phyloP scores from a whole-genome alignment of 2,797 vertebrate genomes.

The Amphiprion clarkii region DNA sequence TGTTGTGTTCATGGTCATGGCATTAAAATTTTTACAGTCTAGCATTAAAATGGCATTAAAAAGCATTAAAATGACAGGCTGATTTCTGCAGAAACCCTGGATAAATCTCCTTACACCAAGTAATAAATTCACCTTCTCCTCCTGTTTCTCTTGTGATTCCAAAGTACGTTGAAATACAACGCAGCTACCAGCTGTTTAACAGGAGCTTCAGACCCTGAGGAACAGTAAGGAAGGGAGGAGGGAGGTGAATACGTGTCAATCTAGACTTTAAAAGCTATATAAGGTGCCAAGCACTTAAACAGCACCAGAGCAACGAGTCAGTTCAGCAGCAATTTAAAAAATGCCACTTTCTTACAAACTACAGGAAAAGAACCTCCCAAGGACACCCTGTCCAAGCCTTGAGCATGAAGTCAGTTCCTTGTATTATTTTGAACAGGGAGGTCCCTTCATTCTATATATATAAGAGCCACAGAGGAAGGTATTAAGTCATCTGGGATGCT shows the following conservation, averaged over 20 bases:
- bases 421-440: constrained; percentile 31
- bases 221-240: constrained; percentile 3
- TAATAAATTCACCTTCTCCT: neutral
- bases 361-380: constrained; percentile 61
- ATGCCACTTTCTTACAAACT: constrained; percentile 20
- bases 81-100: too few relatives aligned
- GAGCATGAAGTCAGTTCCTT: constrained; percentile 52
- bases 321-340: constrained; percentile 5
- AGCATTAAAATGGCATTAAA: too few relatives aligned
- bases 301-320: constrained; percentile 2
- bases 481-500: neutral
- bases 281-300: neutral
- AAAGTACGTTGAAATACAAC: neutral
- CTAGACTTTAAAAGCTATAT: neutral
- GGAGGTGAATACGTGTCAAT: constrained; percentile 7
- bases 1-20: too few relatives aligned
- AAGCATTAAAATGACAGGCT: too few relatives aligned
- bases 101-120: neutral
- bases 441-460: neutral
- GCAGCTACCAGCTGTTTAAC: neutral
- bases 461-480: neutral
- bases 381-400: constrained; percentile 4
- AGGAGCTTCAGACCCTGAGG: constrained; percentile 5
- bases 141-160: neutral
- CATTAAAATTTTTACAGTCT: too few relatives aligned